Conservation (phyloP, 2,888 invertebrate genomes). For the Tanaodytes sp. region DNA sequence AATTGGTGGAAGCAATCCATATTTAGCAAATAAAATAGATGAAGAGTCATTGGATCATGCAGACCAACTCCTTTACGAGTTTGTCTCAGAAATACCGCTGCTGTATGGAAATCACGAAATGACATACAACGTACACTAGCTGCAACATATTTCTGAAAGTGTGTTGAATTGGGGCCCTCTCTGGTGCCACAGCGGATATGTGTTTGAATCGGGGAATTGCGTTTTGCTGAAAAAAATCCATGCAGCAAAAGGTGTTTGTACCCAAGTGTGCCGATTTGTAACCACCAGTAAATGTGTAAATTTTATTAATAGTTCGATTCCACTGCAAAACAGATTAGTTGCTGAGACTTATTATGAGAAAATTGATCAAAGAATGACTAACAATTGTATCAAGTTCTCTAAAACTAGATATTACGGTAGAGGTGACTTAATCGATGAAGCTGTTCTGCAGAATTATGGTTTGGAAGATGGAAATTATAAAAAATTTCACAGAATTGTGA, state of each 20-base stretch:
- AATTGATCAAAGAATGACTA: not conserved
- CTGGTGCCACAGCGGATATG: constrained; percentile 42
- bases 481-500: constrained; percentile 5
- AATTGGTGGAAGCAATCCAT: not conserved
- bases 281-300: not conserved
- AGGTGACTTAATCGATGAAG: not conserved
- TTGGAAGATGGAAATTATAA: not conserved
- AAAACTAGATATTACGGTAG: constrained; percentile 3
- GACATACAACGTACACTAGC: not conserved
- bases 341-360: not conserved
- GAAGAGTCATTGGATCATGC: not conserved
- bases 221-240: constrained; percentile 23
- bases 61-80: not conserved
- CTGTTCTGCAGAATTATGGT: not conserved
- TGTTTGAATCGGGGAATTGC: constrained; percentile 47
- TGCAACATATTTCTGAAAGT: not conserved
- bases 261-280: constrained; percentile 28
- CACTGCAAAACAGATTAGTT: not conserved
- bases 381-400: not conserved
- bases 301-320: not conserved
- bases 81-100: not conserved
- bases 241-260: constrained; percentile 11
- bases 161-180: constrained; percentile 6
- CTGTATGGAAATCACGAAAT: not conserved
- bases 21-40: not conserved